Evolutionary conservation across 2,797 vertebrate species (phyloP), one percentile per base, ranked within the genome.

Genomic region (Varecia variegata): DNA sequence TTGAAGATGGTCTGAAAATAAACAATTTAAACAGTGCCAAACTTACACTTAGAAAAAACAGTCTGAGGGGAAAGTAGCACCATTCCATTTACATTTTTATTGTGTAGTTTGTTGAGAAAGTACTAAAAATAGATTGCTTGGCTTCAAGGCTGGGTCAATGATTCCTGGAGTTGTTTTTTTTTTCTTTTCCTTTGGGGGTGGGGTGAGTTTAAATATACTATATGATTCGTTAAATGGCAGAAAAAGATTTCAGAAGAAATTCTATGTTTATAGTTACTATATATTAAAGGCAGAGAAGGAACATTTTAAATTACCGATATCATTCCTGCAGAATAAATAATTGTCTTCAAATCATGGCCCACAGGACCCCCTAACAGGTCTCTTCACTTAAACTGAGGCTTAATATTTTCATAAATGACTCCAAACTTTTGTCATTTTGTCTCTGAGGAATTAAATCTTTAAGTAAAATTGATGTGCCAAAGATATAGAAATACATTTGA

Each of bases 61-160:
- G 86, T 97, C 67, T 92, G 92, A 97, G 92, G 73, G 97, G 97
- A 97, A 97, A 97, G 97, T 80, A 98, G 95, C 96, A 94, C 77
- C 4, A 20, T 88, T 85, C 52, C 88, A 98, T 98, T 98, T 98
- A 97, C 97, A 98, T 98, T 98, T 98, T 98, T 98, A 98, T 98
- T 98, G 97, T 97, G 97, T 90, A 83, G 40, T 81, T 97, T 98
- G 76, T 97, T 96, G 97, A 98, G 95, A 97, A 98, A 98, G 93
- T 96, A 95, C 97, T 98, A 98, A 96, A 97, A 98, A 96, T 97
- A 98, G 98, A 98, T 97, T 97, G 96, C 95, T 96, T 98, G 97
- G 97, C 96, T 97, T 97, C 79, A 95, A 97, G 97, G 95, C 97
- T 97, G 58, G 81, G 90, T 97, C 97, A 97, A 95, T 96, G 96